Evolutionary conservation across 2,797 vertebrate species (phyloP), one percentile per base, ranked within the genome.

Genomic region (Leucoraja ocellata): DNA sequence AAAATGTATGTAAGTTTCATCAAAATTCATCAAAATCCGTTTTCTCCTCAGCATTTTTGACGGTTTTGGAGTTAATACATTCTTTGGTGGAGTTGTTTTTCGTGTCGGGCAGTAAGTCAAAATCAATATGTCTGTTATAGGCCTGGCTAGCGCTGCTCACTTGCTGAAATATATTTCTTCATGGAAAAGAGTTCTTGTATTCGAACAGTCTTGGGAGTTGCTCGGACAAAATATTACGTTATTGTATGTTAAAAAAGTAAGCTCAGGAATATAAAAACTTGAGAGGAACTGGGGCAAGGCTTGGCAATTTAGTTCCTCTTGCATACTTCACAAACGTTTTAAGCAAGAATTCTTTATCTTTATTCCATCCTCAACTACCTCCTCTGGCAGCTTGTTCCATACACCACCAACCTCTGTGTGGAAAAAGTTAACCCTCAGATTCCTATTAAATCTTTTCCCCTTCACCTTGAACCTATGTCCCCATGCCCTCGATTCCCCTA

Each of bases 131-230:
- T 4, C 71, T 74, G 36, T 18, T 91, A 65, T 36, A 91, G 68
- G 74, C 23, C 68, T 73, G 88, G 68, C 68, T 14, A 91, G 9
- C 39, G 36, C 32, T 46, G 10, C 36, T 73, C 65, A 23, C 63
- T 91, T 46, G 23, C 90, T 91, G 90, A 74, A 91, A 73, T 73
- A 54, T 36, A 91, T 91, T 91, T 23, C 39, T 84, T 91, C 65
- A 71, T 18, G 32, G 36, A 71, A 11, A 36, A 39, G 10, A 71
- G 71, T 36, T 68, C 86, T 36, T 46, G n/a, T 23, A 39, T 91
- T 91, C 39, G 28, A 46, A 2, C 21, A 91, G 9, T 46, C 10
- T 91, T 73, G 23, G 11, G 88, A 91, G 14, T 10, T 7, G 36
- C 36, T 74, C 39, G 88, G 36, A 7, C 88, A 74, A 7, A 73